Base-by-base conservation (phyloP, 2,888 invertebrate species). In the Stenodema calcarata region DNA sequence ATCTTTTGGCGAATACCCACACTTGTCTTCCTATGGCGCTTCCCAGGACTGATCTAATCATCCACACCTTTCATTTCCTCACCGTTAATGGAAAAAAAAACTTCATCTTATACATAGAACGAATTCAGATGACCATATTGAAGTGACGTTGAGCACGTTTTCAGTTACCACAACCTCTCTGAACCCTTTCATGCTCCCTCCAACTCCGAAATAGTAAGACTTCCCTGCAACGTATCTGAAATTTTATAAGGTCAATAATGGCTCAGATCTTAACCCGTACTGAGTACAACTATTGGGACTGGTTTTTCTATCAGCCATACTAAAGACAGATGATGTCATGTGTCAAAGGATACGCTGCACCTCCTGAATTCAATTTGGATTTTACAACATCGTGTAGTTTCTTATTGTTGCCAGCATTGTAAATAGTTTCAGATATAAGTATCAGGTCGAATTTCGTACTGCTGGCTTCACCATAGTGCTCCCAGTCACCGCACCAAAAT, bases 161-260 rank as follows among this genome's bases (percentile, higher is more conserved):
- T 93, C 93, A 78, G 92, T 91, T 87, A 92, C 90, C 7, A 97
- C 89, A 81, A 93, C 91, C 73, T 93, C 91, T 91, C 95, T 94
- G 92, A 98, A 99, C 89, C 95, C 93, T 88, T 94, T 92, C 62
- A 95, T 92, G 14, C 97, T 95, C 81, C 99, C 99, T 14, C 98
- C 98, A 28, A 98, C 97, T 88, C 99, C 99, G 92, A 99, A 99
- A 91, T 99, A 99, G 91, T 95, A 94, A 16, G 94, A 94, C 93
- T 99, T 99, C 2, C 97, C 98, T 83, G 98, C 98, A 86, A 99
- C 91, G 87, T 89, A 88, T 87, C 89, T 89, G 30, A 86, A 28
- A 12, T 18, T 75, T 35, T 30, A 28, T 75, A 75, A 75, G 35
- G 75, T n/a, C 4, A 35, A 7, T 35, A 7, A 35, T 35, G 2